These are phyloP conservation scores for Scaptomyza tumidula DNA, from an alignment of 2,888 invertebrate genomes.

Conservation along the genomic window DNA sequence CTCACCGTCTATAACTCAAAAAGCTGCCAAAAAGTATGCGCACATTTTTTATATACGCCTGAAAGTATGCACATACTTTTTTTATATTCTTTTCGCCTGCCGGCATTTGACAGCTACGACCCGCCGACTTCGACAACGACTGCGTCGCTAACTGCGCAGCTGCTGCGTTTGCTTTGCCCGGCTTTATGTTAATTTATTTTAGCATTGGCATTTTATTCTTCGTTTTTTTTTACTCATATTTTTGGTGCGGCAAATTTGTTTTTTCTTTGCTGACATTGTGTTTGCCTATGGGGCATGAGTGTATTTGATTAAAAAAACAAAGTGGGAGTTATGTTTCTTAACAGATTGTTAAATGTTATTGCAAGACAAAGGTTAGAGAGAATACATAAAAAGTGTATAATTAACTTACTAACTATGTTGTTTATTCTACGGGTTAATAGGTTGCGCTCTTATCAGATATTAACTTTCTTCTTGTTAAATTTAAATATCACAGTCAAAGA, in stretches of 20 bases:
- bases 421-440: too few species aligned
- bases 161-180: conserved; percentile 21
- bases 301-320: conserved; percentile 52
- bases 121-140: conserved; percentile 24
- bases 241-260: conserved; percentile 36
- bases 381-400: too few species aligned
- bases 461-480: neutral
- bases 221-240: neutral
- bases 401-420: too few species aligned
- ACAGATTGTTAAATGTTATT: conserved; percentile 10
- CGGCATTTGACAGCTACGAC: conserved; percentile 74
- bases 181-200: conserved; percentile 77
- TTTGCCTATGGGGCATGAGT: conserved; percentile 14
- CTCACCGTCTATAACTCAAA: conserved; percentile 74
- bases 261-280: conserved; percentile 37
- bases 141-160: conserved; percentile 19
- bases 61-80: conserved; percentile 77
- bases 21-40: conserved; percentile 77
- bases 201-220: conserved; percentile 51
- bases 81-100: conserved; percentile 60
- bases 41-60: conserved; percentile 73
- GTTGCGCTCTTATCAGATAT: neutral
- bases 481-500: neutral
- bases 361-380: neutral
- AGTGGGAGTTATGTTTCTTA: neutral